Conservation (phyloP, 2,113 vertebrate species). For the Donacobius atricapilla region DNA sequence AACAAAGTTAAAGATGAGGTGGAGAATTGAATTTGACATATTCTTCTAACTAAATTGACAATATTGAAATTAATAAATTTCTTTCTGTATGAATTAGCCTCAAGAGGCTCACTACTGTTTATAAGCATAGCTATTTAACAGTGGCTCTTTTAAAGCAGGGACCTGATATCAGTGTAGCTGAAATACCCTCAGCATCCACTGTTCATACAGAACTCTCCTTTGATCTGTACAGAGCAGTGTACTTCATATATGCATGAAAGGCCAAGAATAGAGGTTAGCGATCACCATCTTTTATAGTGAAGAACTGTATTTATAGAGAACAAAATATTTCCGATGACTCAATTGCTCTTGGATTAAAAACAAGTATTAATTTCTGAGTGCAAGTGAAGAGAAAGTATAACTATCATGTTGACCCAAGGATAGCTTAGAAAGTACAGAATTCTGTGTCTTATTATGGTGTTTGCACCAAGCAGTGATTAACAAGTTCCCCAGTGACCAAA, state of each 20-base stretch:
- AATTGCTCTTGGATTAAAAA: not conserved
- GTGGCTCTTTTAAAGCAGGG: not conserved
- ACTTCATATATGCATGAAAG: not conserved
- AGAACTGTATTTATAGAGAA: not conserved
- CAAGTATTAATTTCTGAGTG: not conserved
- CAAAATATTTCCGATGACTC: not conserved
- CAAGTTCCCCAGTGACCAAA: not conserved
- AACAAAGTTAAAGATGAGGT: constrained; percentile 7
- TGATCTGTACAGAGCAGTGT: not conserved
- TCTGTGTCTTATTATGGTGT: not conserved
- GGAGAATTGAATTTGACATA: not conserved
- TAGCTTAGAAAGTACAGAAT: not conserved
- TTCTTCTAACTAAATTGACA: not conserved
- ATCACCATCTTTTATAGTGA: not conserved
- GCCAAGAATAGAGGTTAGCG: not conserved
- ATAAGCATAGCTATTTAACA: not conserved
- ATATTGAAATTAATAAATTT: not conserved
- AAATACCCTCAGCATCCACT: not conserved
- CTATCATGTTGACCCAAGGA: not conserved
- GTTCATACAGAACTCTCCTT: not conserved
- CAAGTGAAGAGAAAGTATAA: not conserved
- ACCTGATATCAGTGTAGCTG: not conserved
- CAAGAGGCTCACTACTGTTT: not conserved
- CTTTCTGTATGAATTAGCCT: not conserved
- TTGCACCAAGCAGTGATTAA: not conserved